Evolutionary conservation across 2,888 invertebrate genomes (phyloP), one percentile per base, ranked within the genome.

Genomic region (Acleris holmiana): DNA sequence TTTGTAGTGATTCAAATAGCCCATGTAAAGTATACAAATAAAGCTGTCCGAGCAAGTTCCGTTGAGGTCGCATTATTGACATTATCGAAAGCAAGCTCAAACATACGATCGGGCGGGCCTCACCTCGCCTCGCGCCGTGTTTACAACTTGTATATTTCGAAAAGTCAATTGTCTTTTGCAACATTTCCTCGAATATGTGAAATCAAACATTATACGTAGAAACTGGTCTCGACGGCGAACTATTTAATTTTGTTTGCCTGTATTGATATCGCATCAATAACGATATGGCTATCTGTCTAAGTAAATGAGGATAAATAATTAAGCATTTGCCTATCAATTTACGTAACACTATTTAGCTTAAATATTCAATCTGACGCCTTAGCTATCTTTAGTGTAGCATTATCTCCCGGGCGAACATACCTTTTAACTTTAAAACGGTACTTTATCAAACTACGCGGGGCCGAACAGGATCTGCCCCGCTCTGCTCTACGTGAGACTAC

Each of bases 41-140:
- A 81, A 81, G 79, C 77, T 78, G 83, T 82, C 79, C 80, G 75
- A 81, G 83, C 88, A 78, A 83, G 90, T 89, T 88, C 86, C 87
- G 84, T 82, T 84, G 75, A 82, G 81, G 80, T 76, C 77, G 67
- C 50, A 55, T 67, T 90, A 85, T 91, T 91, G 89, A 91, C 91
- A 85, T 79, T 88, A 89, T 90, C 88, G 87, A 90, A 87, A 88
- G 88, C 82, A 84, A 86, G 82, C 83, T 85, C 86, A 89, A 88
- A 88, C 85, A 89, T 47, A 71, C 69, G 69, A 73, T 73, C 74
- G 76, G 82, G 83, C 79, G 76, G 72, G 70, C 75, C 78, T 73
- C 73, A 76, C 67, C 66, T 71, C 76, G 48, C 44, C 59, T 67
- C 66, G 70, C 76, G 48, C 44, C 59, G 65, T 82, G 79, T 86